A percentile compares a stretch with the other conserved stretches of the same genome.
Evolutionary conservation across 2,113 vertebrate genomes (phyloP).

Genomic region (Scolopax mira): DNA sequence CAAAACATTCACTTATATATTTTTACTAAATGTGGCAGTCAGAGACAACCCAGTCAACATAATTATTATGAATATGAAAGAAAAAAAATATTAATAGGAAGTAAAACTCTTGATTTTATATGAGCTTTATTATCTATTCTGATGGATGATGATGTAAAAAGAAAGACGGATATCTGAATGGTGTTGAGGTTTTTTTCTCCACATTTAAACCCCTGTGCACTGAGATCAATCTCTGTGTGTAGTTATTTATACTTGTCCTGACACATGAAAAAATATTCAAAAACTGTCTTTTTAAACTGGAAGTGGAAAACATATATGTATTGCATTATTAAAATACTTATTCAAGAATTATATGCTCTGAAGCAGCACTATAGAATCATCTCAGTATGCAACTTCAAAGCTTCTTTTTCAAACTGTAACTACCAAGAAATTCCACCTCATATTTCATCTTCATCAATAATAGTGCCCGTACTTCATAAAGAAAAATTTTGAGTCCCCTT

Average conservation of each 20-base stretch:
- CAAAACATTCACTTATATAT: background rate
- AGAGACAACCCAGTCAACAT: background rate
- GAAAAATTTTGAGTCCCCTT: background rate
- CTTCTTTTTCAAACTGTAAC: background rate
- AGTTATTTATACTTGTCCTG: background rate
- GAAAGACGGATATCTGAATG: background rate
- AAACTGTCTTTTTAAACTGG: background rate
- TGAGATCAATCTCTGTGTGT: background rate
- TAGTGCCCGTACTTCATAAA: background rate
- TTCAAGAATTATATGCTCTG: background rate
- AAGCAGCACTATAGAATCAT: background rate
- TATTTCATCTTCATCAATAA: background rate
- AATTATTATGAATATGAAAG: background rate
- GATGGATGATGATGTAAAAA: background rate
- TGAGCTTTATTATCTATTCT: background rate
- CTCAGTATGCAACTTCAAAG: background rate
- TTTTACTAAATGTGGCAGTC: background rate
- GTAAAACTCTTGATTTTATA: background rate
- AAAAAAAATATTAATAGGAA: background rate
- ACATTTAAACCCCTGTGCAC: background rate
- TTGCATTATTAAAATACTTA: background rate
- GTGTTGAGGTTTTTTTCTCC: background rate
- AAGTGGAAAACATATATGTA: background rate
- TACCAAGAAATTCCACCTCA: background rate
- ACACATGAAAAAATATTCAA: background rate